Base-by-base conservation (phyloP, 2,888 invertebrate species). In the Stenoptilia bipunctidactyla region DNA sequence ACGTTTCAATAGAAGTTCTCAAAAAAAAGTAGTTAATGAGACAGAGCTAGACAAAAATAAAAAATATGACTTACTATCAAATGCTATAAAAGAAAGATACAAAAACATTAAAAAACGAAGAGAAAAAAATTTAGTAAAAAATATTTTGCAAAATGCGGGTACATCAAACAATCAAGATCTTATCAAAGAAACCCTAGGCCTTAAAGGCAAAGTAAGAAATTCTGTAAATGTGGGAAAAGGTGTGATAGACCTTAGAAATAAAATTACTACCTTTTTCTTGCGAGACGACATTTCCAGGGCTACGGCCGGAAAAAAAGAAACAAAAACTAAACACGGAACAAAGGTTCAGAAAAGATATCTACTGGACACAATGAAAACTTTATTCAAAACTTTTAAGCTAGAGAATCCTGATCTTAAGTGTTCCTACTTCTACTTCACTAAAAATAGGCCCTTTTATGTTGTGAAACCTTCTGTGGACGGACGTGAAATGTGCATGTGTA, bases 271-370 rank as follows among this genome's bases (percentile, higher is more conserved):
- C 9, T 47, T 50, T 43, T 52, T 44, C 38, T 10, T 36, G n/a
- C 25, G 49, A 40, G 50, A 51, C 9, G 50, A 53, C 34, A 34
- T 49, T 13, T 46, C 47, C 2, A 43, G 51, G 40, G 40, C 48
- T 0, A 51, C 49, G 1, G 49, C 49, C 6, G 51, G 51, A 5
- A 53, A 47, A 30, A 50, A 49, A 41, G 50, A 53, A 38, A 47
- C 47, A 2, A 9, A 38, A 8, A 51, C 50, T 6, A 41, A 13
- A 25, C 20, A 44, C 33, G 38, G 38, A 13, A 1, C 25, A 12
- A 50, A 50, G 42, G 27, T 40, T 0, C 49, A 50, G 14, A 50
- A 49, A 39, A 43, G 50, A 25, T 49, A 40, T 34, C 15, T 51
- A 1, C 37, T 49, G 8, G 48, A 51, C 15, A 43, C 41, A 2